A percentile compares a stretch with the other conserved stretches of the same genome.
Conservation (phyloP, 1,140 invertebrate genomes). For the Bemisia tabaci region DNA sequence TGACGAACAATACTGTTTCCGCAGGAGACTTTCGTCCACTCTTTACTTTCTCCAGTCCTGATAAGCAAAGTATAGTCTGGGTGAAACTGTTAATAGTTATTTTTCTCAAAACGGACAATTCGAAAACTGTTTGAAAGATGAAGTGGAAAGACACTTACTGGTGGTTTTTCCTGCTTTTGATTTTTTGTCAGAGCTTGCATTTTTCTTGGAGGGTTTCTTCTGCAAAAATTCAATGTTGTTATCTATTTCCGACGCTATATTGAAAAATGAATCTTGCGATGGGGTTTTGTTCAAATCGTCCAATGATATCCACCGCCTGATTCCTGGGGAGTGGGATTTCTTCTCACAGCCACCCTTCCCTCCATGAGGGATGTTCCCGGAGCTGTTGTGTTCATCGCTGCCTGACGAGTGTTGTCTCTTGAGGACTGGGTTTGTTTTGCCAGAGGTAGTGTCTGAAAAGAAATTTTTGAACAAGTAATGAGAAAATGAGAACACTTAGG, state of each 20-base stretch:
- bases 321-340: neutral
- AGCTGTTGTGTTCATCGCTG: slow-evolving; percentile 33
- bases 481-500: no score
- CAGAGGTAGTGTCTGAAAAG: neutral
- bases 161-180: neutral
- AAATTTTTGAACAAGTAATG: no score
- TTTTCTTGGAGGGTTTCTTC: neutral
- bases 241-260: neutral
- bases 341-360: slow-evolving; percentile 8
- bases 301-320: slow-evolving; percentile 21
- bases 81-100: no score
- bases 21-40: no score
- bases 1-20: no score
- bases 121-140: no score
- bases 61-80: no score
- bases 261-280: slow-evolving; percentile 4
- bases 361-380: slow-evolving; percentile 10
- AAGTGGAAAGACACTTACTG: no score
- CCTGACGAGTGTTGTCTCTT: slow-evolving; percentile 38
- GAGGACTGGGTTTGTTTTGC: slow-evolving; percentile 17
- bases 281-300: slow-evolving; percentile 20
- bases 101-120: no score
- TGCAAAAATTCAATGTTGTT: neutral
- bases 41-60: no score
- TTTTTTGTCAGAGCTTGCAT: neutral